phyloP scores from a whole-genome alignment of 2,888 invertebrate genomes.

The Antheraea assamensis region DNA sequence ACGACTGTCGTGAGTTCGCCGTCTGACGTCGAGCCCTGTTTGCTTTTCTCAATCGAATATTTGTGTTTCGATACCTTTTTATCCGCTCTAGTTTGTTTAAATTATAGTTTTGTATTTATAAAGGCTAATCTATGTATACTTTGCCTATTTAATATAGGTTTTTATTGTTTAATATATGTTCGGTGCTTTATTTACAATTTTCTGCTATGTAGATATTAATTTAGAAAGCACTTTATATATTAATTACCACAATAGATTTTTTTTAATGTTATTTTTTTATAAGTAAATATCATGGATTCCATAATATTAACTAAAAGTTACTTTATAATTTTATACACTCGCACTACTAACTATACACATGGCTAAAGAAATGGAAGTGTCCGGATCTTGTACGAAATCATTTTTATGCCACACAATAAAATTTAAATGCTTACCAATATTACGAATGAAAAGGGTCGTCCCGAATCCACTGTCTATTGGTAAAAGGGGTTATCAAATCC shows the following conservation, averaged over 20 bases:
- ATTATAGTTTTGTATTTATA: slow-evolving; percentile 5
- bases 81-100: slow-evolving; percentile 31
- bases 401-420: slow-evolving; percentile 48
- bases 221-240: neutral
- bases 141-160: neutral
- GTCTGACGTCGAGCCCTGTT: slow-evolving; percentile 42
- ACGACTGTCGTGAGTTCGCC: slow-evolving; percentile 43
- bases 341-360: no score
- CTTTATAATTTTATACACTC: no score
- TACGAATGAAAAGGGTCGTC: slow-evolving; percentile 47
- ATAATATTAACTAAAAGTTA: neutral
- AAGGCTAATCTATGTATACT: neutral
- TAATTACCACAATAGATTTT: neutral
- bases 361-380: neutral
- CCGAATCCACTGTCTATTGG: slow-evolving; percentile 46
- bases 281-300: neutral
- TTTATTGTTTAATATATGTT: neutral
- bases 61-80: slow-evolving; percentile 19
- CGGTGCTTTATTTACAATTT: neutral
- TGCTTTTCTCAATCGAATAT: slow-evolving; percentile 39
- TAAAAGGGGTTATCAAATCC: slow-evolving; percentile 50
- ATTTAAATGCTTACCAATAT: slow-evolving; percentile 51
- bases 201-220: neutral
- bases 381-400: slow-evolving; percentile 40
- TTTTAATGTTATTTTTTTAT: neutral